These are phyloP conservation scores for Momotus momota DNA, from an alignment of 2,797 vertebrate species.

Conservation along the genomic window DNA sequence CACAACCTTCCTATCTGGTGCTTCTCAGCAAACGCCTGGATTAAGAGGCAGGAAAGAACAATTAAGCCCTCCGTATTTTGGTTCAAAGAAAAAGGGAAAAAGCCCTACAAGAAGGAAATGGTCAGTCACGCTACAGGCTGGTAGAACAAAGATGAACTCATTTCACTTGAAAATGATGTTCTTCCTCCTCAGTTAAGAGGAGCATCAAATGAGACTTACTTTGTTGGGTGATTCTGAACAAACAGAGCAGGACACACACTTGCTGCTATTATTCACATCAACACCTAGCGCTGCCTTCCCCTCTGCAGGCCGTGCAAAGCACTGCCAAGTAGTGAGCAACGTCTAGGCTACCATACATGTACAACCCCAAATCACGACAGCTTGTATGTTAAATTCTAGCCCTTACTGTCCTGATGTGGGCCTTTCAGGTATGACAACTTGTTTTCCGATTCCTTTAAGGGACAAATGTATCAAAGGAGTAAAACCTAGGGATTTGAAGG, in stretches of 20 bases:
- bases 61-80: conserved; percentile 57
- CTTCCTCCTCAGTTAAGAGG: neutral
- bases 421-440: conserved; percentile 10
- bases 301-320: neutral
- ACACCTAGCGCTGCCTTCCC: neutral
- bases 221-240: neutral
- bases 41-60: conserved; percentile 68
- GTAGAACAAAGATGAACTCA: conserved; percentile 40
- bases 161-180: neutral
- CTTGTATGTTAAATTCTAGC: conserved; percentile 66
- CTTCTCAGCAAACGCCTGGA: conserved; percentile 57
- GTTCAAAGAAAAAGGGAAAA: conserved; percentile 34
- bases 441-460: conserved; percentile 12
- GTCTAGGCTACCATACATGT: neutral
- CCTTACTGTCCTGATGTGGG: conserved; percentile 68
- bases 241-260: neutral
- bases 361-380: conserved; percentile 62
- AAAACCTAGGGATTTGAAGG: neutral
- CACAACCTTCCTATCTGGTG: conserved; percentile 31
- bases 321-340: neutral
- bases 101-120: conserved; percentile 18
- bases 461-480: neutral
- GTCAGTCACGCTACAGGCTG: conserved; percentile 30
- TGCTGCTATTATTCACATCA: neutral
- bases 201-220: neutral